Evolutionary conservation across 2,797 vertebrate species (phyloP).

Genomic region (Pipistrellus nathusii): DNA sequence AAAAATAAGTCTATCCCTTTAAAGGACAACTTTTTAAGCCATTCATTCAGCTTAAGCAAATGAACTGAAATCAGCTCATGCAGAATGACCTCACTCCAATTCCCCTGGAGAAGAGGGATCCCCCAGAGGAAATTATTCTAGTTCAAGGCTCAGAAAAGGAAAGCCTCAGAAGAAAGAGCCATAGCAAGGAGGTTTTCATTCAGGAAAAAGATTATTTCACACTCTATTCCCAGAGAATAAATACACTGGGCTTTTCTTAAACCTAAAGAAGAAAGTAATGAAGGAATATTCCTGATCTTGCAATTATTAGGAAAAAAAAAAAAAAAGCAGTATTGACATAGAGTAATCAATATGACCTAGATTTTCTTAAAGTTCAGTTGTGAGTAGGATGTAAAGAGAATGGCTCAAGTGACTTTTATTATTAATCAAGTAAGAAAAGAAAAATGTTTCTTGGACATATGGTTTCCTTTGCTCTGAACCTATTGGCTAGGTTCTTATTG

Average conservation of each 20-base stretch:
- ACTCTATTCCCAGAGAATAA: background rate
- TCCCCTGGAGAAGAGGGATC: background rate
- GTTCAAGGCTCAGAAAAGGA: conserved; percentile 1
- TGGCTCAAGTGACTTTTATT: background rate
- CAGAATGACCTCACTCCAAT: background rate
- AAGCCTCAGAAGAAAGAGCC: conserved; percentile 47
- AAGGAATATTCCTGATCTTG: background rate
- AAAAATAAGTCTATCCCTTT: conserved; percentile 29
- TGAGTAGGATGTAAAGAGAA: background rate
- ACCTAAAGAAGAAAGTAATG: background rate
- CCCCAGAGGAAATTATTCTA: conserved; percentile 30
- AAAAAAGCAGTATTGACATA: background rate
- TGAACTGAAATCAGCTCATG: conserved; percentile 44
- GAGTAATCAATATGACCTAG: background rate
- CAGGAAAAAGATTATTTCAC: background rate
- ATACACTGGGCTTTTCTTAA: background rate
- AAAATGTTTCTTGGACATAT: background rate
- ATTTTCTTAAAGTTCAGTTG: conserved; percentile 34
- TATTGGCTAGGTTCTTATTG: too few species aligned
- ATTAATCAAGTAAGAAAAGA: background rate
- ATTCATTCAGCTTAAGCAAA: conserved; percentile 40
- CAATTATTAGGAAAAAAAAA: background rate
- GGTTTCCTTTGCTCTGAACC: background rate
- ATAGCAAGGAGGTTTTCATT: background rate
- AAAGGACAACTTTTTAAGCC: conserved; percentile 26